These are phyloP conservation scores for Hedya salicella DNA, from an alignment of 2,888 invertebrate genomes.

Conservation along the genomic window DNA sequence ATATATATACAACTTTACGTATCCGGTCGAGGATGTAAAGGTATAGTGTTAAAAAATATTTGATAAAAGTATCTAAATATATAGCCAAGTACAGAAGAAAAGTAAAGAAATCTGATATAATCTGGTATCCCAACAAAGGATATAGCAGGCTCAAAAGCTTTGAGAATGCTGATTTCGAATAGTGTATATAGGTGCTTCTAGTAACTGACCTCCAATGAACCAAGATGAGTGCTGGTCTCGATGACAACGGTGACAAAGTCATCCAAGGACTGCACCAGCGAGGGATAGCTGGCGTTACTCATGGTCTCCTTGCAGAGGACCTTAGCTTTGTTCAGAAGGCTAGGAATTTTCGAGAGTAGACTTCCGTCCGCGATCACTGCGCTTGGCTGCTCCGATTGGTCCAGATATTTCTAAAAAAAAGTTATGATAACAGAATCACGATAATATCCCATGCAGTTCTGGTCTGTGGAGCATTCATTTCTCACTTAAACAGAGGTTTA, in stretches of 20 bases:
- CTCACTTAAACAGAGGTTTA: too few relatives aligned
- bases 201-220: slow-evolving; percentile 84
- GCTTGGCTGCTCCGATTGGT: slow-evolving; percentile 67
- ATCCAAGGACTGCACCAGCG: slow-evolving; percentile 87
- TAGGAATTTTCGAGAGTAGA: slow-evolving; percentile 69
- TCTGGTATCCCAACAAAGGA: too few relatives aligned
- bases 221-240: slow-evolving; percentile 88
- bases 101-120: too few relatives aligned
- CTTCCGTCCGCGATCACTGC: slow-evolving; percentile 60
- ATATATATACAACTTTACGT: too few relatives aligned
- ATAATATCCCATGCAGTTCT: too few relatives aligned
- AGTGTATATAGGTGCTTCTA: not conserved
- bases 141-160: too few relatives aligned
- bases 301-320: slow-evolving; percentile 87
- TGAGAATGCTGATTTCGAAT: too few relatives aligned
- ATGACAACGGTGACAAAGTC: slow-evolving; percentile 87
- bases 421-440: not conserved
- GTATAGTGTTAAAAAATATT: too few relatives aligned
- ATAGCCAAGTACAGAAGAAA: too few relatives aligned
- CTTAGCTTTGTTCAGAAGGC: slow-evolving; percentile 85
- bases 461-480: too few relatives aligned
- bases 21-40: too few relatives aligned
- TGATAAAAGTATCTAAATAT: too few relatives aligned
- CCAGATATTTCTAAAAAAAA: slow-evolving; percentile 72
- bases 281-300: slow-evolving; percentile 83